Evolutionary conservation across 2,888 invertebrate genomes (phyloP), one percentile per base, ranked within the genome.

Genomic region (Sympetrum striolatum): DNA sequence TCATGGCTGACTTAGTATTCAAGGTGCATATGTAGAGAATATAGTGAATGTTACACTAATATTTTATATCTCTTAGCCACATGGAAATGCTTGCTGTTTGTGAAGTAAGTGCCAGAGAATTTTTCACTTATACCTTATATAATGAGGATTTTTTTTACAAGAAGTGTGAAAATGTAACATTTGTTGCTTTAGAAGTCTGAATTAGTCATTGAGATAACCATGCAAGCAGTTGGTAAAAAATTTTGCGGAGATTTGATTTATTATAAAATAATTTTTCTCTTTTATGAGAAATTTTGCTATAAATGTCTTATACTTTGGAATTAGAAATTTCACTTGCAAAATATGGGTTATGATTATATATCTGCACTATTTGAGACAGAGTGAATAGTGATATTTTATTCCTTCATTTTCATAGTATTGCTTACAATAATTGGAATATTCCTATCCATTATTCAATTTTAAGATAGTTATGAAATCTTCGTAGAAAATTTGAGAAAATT

Each of bases 31-130:
- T 64, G 86, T 86, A 86, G 86, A 86, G 58, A 86, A 12, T 86
- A 86, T 86, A 86, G 86, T 60, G 86, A 86, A 86, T 86, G 86
- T 86, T 60, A 86, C 86, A 86, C 86, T 86, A 86, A 86, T 86
- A 58, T 86, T 86, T 86, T 86, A 86, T 86, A 86, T 86, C 86
- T 86, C 86, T 86, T 86, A 86, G 86, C 86, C 86, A 86, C 86
- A 86, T 86, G 86, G 86, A 86, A 60, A 86, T 86, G 86, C 86
- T 86, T 86, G 86, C 86, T 86, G 86, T 64, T 86, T 60, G 60
- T 86, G 86, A 86, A 86, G 86, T 86, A 86, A 86, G 86, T 86
- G 86, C 86, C 86, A 86, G 86, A 86, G 35, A 58, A 86, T 60
- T 86, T 86, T 86, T 60, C 58, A 58, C 60, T 73, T 86, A 60